Evolutionary conservation across 2,888 invertebrate species (phyloP).

Genomic region (Agrilus biguttatus): DNA sequence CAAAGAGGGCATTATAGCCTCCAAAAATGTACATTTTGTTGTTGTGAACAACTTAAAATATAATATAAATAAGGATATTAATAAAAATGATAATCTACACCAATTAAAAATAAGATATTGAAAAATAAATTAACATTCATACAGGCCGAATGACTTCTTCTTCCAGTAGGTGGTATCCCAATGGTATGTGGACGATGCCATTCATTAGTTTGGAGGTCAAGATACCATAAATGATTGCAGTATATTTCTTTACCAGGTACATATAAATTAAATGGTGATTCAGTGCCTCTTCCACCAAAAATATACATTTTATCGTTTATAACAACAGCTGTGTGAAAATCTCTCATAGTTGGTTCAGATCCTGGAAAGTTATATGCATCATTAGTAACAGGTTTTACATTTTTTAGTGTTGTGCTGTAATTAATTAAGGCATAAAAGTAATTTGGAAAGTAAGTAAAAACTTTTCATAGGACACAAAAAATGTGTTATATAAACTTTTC

Average conservation of each 20-base stretch:
- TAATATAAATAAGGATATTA: neutral
- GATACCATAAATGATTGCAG: constrained; percentile 58
- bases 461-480: too few relatives aligned
- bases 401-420: neutral
- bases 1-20: constrained; percentile 66
- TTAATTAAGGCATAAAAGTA: too few relatives aligned
- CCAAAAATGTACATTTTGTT: constrained; percentile 78
- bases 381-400: neutral
- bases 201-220: constrained; percentile 52
- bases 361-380: constrained; percentile 13
- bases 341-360: constrained; percentile 44
- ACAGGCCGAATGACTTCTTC: constrained; percentile 88
- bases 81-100: too few relatives aligned
- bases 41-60: constrained; percentile 58
- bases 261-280: constrained; percentile 47
- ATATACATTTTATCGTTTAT: constrained; percentile 70
- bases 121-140: constrained; percentile 26
- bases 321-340: constrained; percentile 78
- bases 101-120: neutral
- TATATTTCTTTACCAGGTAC: constrained; percentile 60
- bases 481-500: too few relatives aligned
- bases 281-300: constrained; percentile 69
- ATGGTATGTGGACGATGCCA: constrained; percentile 51
- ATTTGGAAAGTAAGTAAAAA: too few relatives aligned
- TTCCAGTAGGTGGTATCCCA: constrained; percentile 59